These are phyloP conservation scores for Gila robusta DNA, from an alignment of 2,797 vertebrate species.

Conservation along the genomic window DNA sequence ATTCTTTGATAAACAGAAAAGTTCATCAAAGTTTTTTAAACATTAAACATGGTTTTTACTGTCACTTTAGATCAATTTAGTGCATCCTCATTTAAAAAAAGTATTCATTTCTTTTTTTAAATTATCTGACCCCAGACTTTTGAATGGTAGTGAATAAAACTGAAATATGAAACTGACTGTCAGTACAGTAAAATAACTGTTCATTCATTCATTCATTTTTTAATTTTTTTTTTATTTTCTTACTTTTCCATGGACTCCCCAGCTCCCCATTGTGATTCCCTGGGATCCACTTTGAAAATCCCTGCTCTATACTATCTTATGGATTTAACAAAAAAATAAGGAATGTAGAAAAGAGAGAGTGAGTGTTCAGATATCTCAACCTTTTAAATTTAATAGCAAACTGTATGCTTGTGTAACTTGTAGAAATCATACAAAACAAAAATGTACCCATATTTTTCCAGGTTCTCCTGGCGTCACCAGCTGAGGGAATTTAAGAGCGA, in stretches of 20 bases:
- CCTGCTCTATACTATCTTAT: not conserved
- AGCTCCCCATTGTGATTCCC: not conserved
- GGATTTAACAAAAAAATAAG: not conserved
- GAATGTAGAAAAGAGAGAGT: not conserved
- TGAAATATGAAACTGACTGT: not conserved
- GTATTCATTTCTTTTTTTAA: not conserved
- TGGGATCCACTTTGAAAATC: not conserved
- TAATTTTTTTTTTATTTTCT: not conserved
- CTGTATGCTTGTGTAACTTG: not conserved
- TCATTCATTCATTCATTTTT: not conserved
- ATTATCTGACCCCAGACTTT: not conserved
- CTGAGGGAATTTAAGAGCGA: constrained; percentile 97
- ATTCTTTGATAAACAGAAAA: not conserved
- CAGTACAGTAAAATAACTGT: not conserved
- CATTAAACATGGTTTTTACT: not conserved
- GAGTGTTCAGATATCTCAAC: not conserved
- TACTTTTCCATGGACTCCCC: not conserved
- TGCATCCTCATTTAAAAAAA: too few species aligned
- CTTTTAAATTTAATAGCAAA: not conserved
- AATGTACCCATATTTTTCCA: constrained; percentile 63
- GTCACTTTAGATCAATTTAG: not conserved
- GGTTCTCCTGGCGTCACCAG: constrained; percentile 99
- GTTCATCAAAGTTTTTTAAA: not conserved
- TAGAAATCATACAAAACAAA: not conserved
- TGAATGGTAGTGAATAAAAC: not conserved